Evolutionary conservation across 2,797 vertebrate genomes (phyloP), one percentile per base, ranked within the genome.

Genomic region (Mastacembelus armatus): DNA sequence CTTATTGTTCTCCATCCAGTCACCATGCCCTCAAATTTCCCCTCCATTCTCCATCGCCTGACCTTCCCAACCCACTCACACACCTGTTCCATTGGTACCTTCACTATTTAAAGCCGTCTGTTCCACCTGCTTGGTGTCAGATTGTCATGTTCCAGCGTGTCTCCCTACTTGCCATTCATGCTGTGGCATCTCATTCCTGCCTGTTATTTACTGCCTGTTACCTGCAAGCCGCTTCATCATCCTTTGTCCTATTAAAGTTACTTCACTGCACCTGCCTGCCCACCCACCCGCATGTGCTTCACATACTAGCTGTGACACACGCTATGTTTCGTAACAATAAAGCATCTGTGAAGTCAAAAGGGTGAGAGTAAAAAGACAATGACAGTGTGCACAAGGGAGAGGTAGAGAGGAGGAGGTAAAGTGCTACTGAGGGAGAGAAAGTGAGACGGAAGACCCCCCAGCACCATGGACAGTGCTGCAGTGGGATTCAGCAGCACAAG

Each of bases 391-490:
- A 29, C 76, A 54, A 61, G 36, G 47, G 54, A 66, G 62, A 66
- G 75, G 71, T 49, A 44, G 39, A 56, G 35, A 73, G 47, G 42
- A 52, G 38, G 24, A 49, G 36, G 62, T 40, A 59, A 62, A 40
- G 51, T 29, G 59, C 33, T 54, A 62, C 59, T 8, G 52, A 55
- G 50, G 47, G 36, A 65, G 80, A 66, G 59, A 66, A 72, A 83
- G 68, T 78, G 62, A 70, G 77, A 58, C 19, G 16, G 58, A 74
- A 79, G 61, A 71, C 42, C 80, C 61, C 54, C 48, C 64, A 84
- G 89, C 86, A 90, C 81, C 84, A 83, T 6, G 88, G 88, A 89
- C 85, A 90, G 84, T 1, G 72, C 58, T 50, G 47, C 52, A 51
- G 69, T 11, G 8, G 58, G 84, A 78, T 78, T 80, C 85, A 79